Evolutionary conservation across 30 jellyfish, hydroid and myxozoan genomes (phyloP).

Genomic region (Rhopilema esculentum): DNA sequence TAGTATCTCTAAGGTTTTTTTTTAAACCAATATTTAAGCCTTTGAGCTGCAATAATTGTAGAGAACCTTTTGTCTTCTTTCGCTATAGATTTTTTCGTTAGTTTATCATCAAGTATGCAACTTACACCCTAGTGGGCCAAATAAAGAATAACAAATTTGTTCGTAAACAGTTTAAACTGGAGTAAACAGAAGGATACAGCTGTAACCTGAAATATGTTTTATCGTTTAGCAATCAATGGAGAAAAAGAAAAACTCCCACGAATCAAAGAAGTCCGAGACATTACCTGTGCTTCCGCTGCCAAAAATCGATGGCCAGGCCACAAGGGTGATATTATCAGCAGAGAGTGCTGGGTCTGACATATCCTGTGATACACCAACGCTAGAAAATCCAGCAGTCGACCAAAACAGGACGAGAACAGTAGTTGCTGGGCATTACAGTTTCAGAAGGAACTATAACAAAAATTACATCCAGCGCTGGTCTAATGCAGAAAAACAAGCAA

Average conservation of each 20-base stretch:
- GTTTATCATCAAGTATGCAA: too few species aligned
- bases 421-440: conserved; percentile 82
- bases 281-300: conserved; percentile 84
- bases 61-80: too few species aligned
- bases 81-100: too few species aligned
- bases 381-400: conserved; percentile 53
- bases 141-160: too few species aligned
- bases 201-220: not conserved
- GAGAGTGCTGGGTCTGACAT: conserved; percentile 18
- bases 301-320: conserved; percentile 61
- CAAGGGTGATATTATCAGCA: conserved; percentile 69
- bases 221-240: conserved; percentile 69
- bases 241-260: conserved; percentile 5
- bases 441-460: conserved; percentile 73
- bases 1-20: too few species aligned
- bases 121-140: too few species aligned
- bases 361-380: conserved; percentile 56
- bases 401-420: conserved; percentile 75
- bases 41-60: too few species aligned
- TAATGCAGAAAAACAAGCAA: conserved; percentile 60
- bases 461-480: conserved; percentile 84
- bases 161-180: too few species aligned
- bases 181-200: too few species aligned
- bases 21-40: too few species aligned
- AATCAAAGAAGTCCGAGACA: not conserved